These are phyloP conservation scores for Watsonalla binaria DNA, from an alignment of 2,888 invertebrate species.

Conservation along the genomic window DNA sequence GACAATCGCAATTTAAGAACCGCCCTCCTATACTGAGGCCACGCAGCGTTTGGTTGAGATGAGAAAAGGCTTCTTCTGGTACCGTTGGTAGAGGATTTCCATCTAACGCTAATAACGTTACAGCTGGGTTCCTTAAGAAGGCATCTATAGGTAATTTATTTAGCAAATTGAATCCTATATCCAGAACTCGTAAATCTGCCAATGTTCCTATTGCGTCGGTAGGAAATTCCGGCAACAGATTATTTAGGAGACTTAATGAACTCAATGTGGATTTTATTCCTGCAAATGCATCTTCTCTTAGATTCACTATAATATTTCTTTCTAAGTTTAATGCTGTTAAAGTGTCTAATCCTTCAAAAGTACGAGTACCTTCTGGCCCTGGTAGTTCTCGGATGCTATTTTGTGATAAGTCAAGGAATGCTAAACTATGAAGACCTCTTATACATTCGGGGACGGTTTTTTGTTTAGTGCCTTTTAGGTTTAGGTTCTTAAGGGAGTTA, in stretches of 20 bases:
- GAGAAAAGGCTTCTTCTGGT: constrained; percentile 86
- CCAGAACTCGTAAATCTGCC: constrained; percentile 90
- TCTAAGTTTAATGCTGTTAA: constrained; percentile 93
- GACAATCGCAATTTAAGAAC: constrained; percentile 93
- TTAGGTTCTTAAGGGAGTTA: constrained; percentile 89
- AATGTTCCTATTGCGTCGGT: constrained; percentile 87
- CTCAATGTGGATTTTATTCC: constrained; percentile 90
- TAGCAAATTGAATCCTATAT: constrained; percentile 94
- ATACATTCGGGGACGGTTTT: constrained; percentile 89
- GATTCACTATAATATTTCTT: constrained; percentile 88
- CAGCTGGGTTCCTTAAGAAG: constrained; percentile 88
- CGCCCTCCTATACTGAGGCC: constrained; percentile 93
- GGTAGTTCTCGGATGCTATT: constrained; percentile 91
- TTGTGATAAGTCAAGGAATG: constrained; percentile 93
- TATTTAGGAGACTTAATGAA: constrained; percentile 92
- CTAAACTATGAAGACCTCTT: constrained; percentile 85
- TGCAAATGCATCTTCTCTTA: constrained; percentile 86
- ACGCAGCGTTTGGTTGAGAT: constrained; percentile 88
- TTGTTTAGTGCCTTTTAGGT: constrained; percentile 91
- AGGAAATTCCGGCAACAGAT: constrained; percentile 92
- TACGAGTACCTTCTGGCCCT: constrained; percentile 81
- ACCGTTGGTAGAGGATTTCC: constrained; percentile 93
- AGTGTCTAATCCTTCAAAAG: constrained; percentile 88
- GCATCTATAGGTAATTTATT: constrained; percentile 89
- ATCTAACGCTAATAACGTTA: constrained; percentile 92